Base-by-base conservation (phyloP, 2,113 vertebrate species). In the Charadrius vociferus region DNA sequence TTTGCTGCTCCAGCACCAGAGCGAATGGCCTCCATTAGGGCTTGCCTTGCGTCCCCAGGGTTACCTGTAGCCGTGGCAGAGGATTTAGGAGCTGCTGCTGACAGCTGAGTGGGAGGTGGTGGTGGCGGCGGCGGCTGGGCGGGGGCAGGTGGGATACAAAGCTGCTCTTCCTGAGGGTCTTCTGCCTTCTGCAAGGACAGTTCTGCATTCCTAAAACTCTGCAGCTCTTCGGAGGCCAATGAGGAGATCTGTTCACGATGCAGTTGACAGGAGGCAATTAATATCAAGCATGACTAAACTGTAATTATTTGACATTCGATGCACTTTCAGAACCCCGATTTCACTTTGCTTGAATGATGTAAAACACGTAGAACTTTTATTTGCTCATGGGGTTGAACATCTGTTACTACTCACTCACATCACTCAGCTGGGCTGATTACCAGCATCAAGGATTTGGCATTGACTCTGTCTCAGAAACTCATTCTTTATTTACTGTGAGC, bases 1-100 rank as follows among this genome's bases (percentile, higher is more conserved):
- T 97, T 98, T 20, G 99, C 98, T 8, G 99, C 99, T n/a, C 99
- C 99, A 11, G 98, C 97, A 80, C 99, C 99, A 4, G 99, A 99
- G 78, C 99, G 99, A 90, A 99, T 99, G 41, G 99, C 99, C 32
- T 99, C 99, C 98, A 99, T 68, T 52, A 99, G 95, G 47, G 99
- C 99, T 92, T 99, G 98, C 77, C 99, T 98, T 71, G 98, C 97
- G 14, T 98, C 93, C 56, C 39, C 96, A 19, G 98, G 68, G 90
- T 97, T 98, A 52, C 79, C 72, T 85, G 96, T 30, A 53, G 96
- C 78, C 9, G 20, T 58, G 15, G 81, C 29, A 93, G 90, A 84
- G 86, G 47, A 77, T 37, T 83, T 95, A 61, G 94, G 41, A 41
- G 91, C 79, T 86, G 95, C 36, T 63, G 59, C 27, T 80, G 94